phyloP scores from a whole-genome alignment of 2,113 vertebrate species.

The Trichechus manatus region DNA sequence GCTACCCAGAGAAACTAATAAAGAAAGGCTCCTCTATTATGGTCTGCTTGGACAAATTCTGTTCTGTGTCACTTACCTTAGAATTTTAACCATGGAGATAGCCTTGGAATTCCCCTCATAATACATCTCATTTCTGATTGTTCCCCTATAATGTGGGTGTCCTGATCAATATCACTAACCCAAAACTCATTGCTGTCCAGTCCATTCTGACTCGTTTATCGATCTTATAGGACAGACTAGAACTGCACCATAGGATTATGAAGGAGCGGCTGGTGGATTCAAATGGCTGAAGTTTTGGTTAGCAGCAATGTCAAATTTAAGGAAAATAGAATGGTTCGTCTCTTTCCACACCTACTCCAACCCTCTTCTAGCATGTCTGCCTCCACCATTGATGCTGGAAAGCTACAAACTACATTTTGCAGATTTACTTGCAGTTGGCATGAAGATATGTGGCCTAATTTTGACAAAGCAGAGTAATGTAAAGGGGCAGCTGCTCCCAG shows the following conservation, averaged over 20 bases:
- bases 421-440: not conserved
- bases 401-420: not conserved
- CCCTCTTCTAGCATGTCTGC: not conserved
- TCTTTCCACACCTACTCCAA: not conserved
- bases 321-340: not conserved
- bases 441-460: not conserved
- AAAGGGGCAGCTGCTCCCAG: not conserved
- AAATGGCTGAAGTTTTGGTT: too few species aligned
- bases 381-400: not conserved
- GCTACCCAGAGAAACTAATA: not conserved
- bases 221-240: too few species aligned
- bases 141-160: not conserved
- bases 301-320: not conserved
- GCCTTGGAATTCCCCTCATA: not conserved
- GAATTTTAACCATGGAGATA: not conserved
- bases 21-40: not conserved
- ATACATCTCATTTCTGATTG: not conserved
- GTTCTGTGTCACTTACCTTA: not conserved
- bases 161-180: not conserved
- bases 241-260: too few species aligned
- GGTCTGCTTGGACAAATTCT: not conserved
- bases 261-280: too few species aligned
- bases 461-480: not conserved
- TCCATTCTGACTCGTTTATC: too few species aligned
- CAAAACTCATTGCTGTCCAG: too few species aligned